Percentiles rank a stretch among this genome's conserved stretches.
Evolutionary conservation across 2,888 invertebrate species (phyloP).

Genomic region (Drosophila anomelani): DNA sequence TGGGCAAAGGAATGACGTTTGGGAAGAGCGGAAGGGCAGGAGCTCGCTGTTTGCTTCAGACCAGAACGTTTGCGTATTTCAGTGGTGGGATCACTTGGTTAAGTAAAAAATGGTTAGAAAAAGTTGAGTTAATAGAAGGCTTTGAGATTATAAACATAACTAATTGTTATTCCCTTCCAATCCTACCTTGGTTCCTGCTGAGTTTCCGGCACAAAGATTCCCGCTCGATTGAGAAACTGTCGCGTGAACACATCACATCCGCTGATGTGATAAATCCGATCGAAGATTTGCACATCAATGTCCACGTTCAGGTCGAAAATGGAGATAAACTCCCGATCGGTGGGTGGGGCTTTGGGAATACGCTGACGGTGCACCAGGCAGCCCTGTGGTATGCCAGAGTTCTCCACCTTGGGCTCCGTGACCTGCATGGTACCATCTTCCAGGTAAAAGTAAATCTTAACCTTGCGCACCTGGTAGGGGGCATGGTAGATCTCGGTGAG

Average conservation of each 20-base stretch:
- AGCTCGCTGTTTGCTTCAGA: constrained; percentile 54
- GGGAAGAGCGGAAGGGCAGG: constrained; percentile 73
- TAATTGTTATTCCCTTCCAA: no score
- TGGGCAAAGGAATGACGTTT: constrained; percentile 89
- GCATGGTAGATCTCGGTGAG: constrained; percentile 89
- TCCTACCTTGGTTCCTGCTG: constrained; percentile 85
- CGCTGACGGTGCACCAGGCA: constrained; percentile 92
- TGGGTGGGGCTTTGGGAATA: constrained; percentile 90
- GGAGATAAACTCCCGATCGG: constrained; percentile 91
- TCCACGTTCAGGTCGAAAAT: constrained; percentile 95
- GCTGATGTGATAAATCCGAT: constrained; percentile 92
- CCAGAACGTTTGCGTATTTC: constrained; percentile 83
- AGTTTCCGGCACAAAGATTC: constrained; percentile 92
- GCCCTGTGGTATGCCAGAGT: constrained; percentile 95
- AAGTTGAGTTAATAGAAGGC: not conserved
- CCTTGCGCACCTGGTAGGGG: constrained; percentile 90
- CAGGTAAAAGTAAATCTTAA: constrained; percentile 93
- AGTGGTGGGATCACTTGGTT: constrained; percentile 85
- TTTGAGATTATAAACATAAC: not conserved
- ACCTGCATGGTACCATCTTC: constrained; percentile 97
- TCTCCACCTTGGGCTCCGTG: constrained; percentile 91
- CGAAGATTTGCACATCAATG: constrained; percentile 91
- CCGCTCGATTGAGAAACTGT: constrained; percentile 92
- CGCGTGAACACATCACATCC: constrained; percentile 95
- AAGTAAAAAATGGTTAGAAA: not conserved